Evolutionary conservation across 2,113 vertebrate species (phyloP), one percentile per base, ranked within the genome.

Genomic region (Passer montanus): DNA sequence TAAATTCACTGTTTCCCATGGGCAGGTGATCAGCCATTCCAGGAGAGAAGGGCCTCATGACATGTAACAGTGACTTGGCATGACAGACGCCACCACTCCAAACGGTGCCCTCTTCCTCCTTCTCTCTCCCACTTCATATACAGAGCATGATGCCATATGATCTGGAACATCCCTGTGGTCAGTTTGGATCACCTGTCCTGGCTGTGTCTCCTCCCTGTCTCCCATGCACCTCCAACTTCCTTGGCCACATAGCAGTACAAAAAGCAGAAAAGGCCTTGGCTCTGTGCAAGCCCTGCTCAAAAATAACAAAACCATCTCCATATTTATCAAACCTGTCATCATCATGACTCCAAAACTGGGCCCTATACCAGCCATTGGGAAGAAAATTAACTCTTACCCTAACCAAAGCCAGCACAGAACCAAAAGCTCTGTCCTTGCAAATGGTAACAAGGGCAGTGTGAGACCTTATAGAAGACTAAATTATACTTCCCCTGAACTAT

Each of bases 31-130:
- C 39, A 60, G 53, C 37, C 39, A 35, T 13, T 4, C 13, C 39
- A 47, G 11, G 28, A 39, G 7, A n/a, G 24, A 1, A 47, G 33
- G 4, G 2, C 9, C 14, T 6, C n/a, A 27, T 19, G 24, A 4
- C 13, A 1, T 6, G 4, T 19, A 55, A 55, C 3, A 5, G 14
- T 41, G 22, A 9, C 28, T 35, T 41, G 30, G 24, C 24, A 27
- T 12, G n/a, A 35, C 46, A 53, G 75, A 46, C 2, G 2, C 5
- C 20, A 41, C 31, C 39, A 13, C 10, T 35, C 9, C 39, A 60
- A 82, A 67, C 58, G 28, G 11, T 11, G 1, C 9, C 7, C 11
- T 30, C 30, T 60, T 75, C 20, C 4, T 67, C 9, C 33, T 68
- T 68, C 67, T 55, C 15, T 28, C 37, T 37, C 23, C 6, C 20